phyloP scores from a whole-genome alignment of 1,140 invertebrate genomes.

The Drosophila oshimai region DNA sequence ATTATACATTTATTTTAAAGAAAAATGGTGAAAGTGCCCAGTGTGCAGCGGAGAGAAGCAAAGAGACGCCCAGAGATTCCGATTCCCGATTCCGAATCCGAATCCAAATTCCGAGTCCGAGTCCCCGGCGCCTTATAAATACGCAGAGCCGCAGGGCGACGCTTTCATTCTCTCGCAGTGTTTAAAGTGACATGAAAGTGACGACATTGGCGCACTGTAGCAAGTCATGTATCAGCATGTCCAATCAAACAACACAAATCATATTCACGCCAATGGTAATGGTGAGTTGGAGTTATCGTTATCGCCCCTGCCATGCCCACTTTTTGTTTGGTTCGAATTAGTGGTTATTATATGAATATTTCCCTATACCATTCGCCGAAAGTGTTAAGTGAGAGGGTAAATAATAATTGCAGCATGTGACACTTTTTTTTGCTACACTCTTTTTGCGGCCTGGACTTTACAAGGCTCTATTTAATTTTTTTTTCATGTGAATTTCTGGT shows the following conservation, averaged over 20 bases:
- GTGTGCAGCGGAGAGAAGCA: neutral
- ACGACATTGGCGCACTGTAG: slow-evolving; percentile 81
- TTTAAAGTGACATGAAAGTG: slow-evolving; percentile 83
- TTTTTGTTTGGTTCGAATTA: slow-evolving; percentile 23
- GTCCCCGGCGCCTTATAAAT: slow-evolving; percentile 72
- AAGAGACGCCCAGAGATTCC: slow-evolving; percentile 2
- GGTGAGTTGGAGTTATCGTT: slow-evolving; percentile 55
- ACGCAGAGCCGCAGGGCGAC: slow-evolving; percentile 51
- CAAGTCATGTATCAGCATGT: slow-evolving; percentile 83
- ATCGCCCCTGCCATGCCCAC: neutral
- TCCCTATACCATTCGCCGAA: neutral
- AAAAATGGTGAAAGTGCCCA: no score
- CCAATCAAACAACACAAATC: slow-evolving; percentile 82
- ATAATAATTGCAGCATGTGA: slow-evolving; percentile 36
- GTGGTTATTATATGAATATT: slow-evolving; percentile 34
- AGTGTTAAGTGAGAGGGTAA: slow-evolving; percentile 42
- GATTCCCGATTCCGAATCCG: slow-evolving; percentile 1
- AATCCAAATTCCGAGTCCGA: slow-evolving; percentile 23
- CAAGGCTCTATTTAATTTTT: no score
- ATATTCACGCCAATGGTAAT: slow-evolving; percentile 82
- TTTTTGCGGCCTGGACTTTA: neutral
- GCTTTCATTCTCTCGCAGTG: slow-evolving; percentile 83
- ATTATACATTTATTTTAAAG: no score
- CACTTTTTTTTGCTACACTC: slow-evolving; percentile 3
- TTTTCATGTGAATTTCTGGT: slow-evolving; percentile 30